Base-by-base conservation (phyloP, 2,888 invertebrate genomes). In the Augiades crinisus region DNA sequence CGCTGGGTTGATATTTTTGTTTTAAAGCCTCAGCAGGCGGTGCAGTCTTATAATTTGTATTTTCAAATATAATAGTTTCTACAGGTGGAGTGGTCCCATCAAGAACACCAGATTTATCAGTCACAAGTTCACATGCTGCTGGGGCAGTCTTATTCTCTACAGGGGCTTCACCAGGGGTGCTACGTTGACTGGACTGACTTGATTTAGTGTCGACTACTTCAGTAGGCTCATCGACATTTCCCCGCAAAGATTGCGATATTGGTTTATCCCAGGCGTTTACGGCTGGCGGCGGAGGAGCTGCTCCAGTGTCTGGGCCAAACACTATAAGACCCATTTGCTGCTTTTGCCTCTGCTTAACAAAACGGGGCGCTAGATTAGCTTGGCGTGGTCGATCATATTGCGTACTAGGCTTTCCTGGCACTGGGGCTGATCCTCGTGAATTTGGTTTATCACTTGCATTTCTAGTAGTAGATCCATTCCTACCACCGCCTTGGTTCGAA, bases 251-350 rank as follows among this genome's bases (percentile, higher is more conserved):
- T 67, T 94, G 92, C 22, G 93, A 92, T 64, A 96, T 93, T 2
- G 96, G 95, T 77, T 96, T 96, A 62, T 95, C 95, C 96, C 96
- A 96, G 2, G 96, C 96, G 78, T 94, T 95, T 6, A 94, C 93
- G 2, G 93, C 80, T 1, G 95, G 94, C n/a, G 94, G 94, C 4
- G 94, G 93, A 3, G 93, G 91, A 21, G 91, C 88, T 17, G 86
- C 89, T 3, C 90, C 90, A 21, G 91, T 90, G 55, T 92, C 92
- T 4, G 90, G 90, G 1, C 88, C 83, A 55, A 84, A 75, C 22
- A 76, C 67, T 14, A 76, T 80, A 41, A 88, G 64, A 1, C 88
- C 84, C 77, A 85, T 77, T 63, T 87, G 87, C 62, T 90, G 90
- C 59, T 89, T 90, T 61, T 93, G 92, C 40, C 93, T 90, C 72